Percentiles rank a stretch among this genome's conserved stretches.
These are phyloP conservation scores for Pachycephala philippinensis DNA, from an alignment of 2,113 vertebrate species.

Conservation along the genomic window DNA sequence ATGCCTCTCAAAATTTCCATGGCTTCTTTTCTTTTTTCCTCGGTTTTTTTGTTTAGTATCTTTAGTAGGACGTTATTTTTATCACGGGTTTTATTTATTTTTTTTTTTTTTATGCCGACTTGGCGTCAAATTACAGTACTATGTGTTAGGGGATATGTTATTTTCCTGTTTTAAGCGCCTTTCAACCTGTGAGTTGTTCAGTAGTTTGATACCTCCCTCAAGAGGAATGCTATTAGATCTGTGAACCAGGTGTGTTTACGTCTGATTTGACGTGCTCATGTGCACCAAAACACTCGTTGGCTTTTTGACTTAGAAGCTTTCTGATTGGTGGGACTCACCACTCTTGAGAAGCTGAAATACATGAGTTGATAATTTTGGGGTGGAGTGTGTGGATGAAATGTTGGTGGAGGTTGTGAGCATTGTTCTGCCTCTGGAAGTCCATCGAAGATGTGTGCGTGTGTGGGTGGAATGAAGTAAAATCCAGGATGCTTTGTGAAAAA, in stretches of 20 bases:
- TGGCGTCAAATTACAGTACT: accelerated
- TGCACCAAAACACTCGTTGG: accelerated
- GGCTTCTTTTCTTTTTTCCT: accelerated
- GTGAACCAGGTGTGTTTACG: accelerated
- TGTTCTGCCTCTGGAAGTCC: accelerated
- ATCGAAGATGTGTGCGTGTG: accelerated
- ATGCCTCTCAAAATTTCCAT: accelerated
- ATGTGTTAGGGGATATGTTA: accelerated
- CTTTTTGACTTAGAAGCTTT: accelerated
- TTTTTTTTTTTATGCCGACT: accelerated
- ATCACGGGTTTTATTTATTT: accelerated
- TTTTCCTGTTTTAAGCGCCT: accelerated
- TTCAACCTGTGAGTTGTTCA: accelerated
- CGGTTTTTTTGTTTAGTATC: accelerated
- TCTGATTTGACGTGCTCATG: accelerated
- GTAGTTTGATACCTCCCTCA: accelerated
- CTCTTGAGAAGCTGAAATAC: accelerated
- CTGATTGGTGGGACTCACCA: accelerated
- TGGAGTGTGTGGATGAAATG: accelerated
- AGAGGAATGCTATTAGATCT: accelerated
- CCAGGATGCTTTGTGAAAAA: background rate
- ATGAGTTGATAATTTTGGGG: accelerated
- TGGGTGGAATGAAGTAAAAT: accelerated
- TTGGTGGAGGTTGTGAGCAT: accelerated
- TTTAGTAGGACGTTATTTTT: accelerated